Percentiles rank a stretch among this genome's conserved stretches.
phyloP scores from a whole-genome alignment of 2,797 vertebrate genomes.

The Phyllotis vaccarum region DNA sequence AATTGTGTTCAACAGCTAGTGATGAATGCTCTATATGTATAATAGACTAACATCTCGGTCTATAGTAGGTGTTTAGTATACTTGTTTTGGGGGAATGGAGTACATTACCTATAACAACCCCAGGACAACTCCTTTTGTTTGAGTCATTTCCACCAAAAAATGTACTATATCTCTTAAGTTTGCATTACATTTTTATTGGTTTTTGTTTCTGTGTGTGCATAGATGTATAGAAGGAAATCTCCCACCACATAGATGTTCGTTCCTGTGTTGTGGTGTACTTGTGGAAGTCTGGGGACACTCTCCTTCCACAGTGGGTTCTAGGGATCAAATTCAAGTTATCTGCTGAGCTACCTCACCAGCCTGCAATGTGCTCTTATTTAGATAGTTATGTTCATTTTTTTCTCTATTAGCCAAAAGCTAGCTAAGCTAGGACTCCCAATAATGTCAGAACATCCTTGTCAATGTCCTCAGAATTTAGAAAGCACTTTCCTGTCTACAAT shows the following conservation, averaged over 20 bases:
- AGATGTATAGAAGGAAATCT: too few species aligned
- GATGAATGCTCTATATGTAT: background rate
- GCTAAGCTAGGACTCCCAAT: background rate
- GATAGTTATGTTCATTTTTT: background rate
- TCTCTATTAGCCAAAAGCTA: background rate
- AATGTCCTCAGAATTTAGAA: background rate
- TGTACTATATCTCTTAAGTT: background rate
- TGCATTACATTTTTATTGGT: background rate
- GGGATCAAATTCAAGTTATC: background rate
- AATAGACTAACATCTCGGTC: background rate
- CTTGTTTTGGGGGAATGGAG: background rate
- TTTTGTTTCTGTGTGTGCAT: too few species aligned
- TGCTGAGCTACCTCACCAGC: background rate
- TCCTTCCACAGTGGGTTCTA: background rate
- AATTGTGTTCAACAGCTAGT: background rate
- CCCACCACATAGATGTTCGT: too few species aligned
- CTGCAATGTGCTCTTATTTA: background rate
- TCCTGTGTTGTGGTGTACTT: background rate
- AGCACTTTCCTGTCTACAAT: background rate
- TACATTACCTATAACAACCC: background rate
- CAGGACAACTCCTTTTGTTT: background rate
- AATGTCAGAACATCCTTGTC: background rate
- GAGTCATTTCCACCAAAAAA: background rate
- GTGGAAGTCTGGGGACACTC: background rate
- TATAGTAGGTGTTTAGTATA: accelerated